Base-by-base conservation (phyloP, 1,140 invertebrate species). In the Leptinotarsa lineolata region DNA sequence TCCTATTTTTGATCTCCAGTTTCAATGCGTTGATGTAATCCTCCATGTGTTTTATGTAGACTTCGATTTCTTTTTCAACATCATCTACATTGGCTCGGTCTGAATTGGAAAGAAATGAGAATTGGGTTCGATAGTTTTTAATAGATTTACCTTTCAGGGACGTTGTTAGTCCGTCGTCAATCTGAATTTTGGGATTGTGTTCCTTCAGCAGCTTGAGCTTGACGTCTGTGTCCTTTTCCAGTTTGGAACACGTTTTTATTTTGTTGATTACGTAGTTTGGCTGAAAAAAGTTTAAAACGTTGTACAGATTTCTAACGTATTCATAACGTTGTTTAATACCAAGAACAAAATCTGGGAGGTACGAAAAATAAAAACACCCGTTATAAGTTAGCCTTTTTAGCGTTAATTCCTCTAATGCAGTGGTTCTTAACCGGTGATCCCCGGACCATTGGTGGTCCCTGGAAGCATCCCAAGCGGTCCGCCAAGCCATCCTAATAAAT, bases 11-110 rank as follows among this genome's bases (percentile, higher is more conserved):
- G n/a, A 96, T 91, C 85, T 96, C 94, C 58, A 91, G 87, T 77
- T 95, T 92, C 24, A 97, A 86, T 20, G 92, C 89, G 74, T 91
- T 88, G 11, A 96, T 92, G 83, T 93, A 95, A 60, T 90, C 89
- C 81, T 95, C 93, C 70, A 97, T 89, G 79, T 92, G 92, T 58
- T 85, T 85, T 61, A 93, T 90, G 22, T 92, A 93, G 63, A 92
- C 89, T 77, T 96, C 95, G 73, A 97, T 89, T 80, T 97, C 95
- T 74, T 91, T 91, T 77, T 93, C 92, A n/a, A 94, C 92, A 83
- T 97, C 94, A 77, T 95, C 93, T 39, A 39, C 30, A 82, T 93
- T 90, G 74, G 91, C 89, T 77, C 93, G 89, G 83, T 97, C 95
- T 92, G 81, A 72, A 72, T 72, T 24, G 3, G 18, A 67, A 67